Evolutionary conservation across 1,140 invertebrate genomes (phyloP).

Genomic region (Leptopilina boulardi): DNA sequence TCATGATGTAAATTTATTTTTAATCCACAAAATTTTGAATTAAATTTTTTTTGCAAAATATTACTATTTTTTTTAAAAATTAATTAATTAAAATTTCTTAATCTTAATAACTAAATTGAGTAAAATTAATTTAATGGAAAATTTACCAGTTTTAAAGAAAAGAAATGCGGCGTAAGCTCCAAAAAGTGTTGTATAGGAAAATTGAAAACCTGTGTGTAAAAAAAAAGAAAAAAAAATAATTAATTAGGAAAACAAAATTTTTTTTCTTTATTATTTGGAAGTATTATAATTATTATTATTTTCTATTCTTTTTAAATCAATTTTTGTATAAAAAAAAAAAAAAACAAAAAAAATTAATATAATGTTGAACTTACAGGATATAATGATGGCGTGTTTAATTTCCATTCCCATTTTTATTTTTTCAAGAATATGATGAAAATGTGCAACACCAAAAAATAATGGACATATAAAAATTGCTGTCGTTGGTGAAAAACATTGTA

Average conservation of each 20-base stretch:
- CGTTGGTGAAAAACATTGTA: constrained; percentile 87
- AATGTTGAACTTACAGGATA: constrained; percentile 79
- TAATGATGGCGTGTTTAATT: constrained; percentile 81
- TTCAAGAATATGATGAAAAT: constrained; percentile 94
- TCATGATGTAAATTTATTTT: too few relatives aligned
- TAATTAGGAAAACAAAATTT: too few relatives aligned
- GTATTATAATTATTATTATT: too few relatives aligned
- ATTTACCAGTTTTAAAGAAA: constrained; percentile 84
- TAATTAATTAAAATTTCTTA: too few relatives aligned
- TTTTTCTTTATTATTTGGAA: not conserved
- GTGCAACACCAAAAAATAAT: constrained; percentile 94
- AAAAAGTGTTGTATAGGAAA: constrained; percentile 93
- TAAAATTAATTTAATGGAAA: constrained; percentile 43
- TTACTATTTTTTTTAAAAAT: too few relatives aligned
- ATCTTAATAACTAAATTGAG: too few relatives aligned
- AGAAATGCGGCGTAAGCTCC: constrained; percentile 95
- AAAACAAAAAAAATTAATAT: not conserved
- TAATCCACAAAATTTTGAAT: too few relatives aligned
- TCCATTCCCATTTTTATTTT: constrained; percentile 83
- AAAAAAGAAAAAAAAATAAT: not conserved
- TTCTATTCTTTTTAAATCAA: not conserved
- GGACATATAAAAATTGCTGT: constrained; percentile 90
- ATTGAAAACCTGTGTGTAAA: constrained; percentile 85
- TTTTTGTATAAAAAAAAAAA: constrained; percentile 40
- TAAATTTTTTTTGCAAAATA: too few relatives aligned